Percentiles rank a stretch among this genome's conserved stretches.
These are phyloP conservation scores for Ctenicera cuprea DNA, from an alignment of 2,888 invertebrate species.

Conservation along the genomic window DNA sequence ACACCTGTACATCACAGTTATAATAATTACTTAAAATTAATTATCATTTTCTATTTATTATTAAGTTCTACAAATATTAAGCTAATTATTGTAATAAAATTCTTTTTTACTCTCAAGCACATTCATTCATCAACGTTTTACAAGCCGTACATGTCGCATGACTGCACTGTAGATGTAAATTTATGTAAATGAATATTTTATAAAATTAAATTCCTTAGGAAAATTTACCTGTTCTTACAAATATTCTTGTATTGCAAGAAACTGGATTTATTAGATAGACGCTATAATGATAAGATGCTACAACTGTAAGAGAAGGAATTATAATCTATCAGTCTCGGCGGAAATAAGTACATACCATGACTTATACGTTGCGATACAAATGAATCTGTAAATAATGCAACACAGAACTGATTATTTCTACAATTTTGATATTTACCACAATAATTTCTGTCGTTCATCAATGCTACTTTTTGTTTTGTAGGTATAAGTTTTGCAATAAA, in stretches of 20 bases:
- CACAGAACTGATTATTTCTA: too few relatives aligned
- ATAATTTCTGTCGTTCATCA: too few relatives aligned
- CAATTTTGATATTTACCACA: too few relatives aligned
- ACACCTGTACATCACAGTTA: background rate
- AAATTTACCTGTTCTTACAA: background rate
- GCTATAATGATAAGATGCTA: background rate
- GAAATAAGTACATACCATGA: background rate
- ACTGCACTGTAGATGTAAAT: conserved; percentile 1
- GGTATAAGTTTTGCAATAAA: too few relatives aligned
- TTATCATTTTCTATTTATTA: background rate
- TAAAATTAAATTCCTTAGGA: conserved; percentile 1
- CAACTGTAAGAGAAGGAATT: background rate
- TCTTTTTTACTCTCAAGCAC: background rate
- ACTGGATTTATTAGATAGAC: background rate
- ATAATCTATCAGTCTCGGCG: background rate
- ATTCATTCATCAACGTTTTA: conserved; percentile 18
- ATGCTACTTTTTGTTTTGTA: too few relatives aligned
- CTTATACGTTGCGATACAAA: background rate
- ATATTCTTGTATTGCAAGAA: background rate
- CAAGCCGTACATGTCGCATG: conserved; percentile 11
- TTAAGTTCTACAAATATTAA: too few relatives aligned
- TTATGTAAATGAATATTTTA: conserved; percentile 8
- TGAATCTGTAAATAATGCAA: background rate
- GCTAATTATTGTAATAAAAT: too few relatives aligned
- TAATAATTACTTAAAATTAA: conserved; percentile 8